Evolutionary conservation across 1,140 invertebrate genomes (phyloP), one percentile per base, ranked within the genome.

Genomic region (Brachionus manjavacas): DNA sequence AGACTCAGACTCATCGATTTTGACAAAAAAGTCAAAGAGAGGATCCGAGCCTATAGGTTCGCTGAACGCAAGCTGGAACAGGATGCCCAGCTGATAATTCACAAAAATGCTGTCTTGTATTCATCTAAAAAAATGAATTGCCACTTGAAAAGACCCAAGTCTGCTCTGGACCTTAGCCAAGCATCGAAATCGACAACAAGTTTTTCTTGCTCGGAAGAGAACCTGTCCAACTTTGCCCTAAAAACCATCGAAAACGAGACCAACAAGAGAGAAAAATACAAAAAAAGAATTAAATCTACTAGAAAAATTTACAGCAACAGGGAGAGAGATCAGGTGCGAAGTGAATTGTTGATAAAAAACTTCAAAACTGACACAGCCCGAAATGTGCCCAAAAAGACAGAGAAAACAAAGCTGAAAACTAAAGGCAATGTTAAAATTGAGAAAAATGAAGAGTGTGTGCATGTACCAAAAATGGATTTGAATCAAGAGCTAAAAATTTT

Each of bases 291-390:
- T 0, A 76, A 76, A n/a, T 81, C 52, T 8, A 46, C 64, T n/a
- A 23, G 79, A 6, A 81, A 81, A 46, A 81, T 81, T 39, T 81
- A 81, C 20, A 64, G 52, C 23, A 81, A 81, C 16, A 81, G 60
- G 64, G 79, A 81, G 64, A 16, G 79, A 35, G 79, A 81, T n/a
- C 28, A 43, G 41, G 60, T 81, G 6, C 28, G 68, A 41, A 72
- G 41, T 41, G 68, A 72, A 41, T 4, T n/a, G 16, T 4, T 20
- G 14, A 41, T 41, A 35, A 72, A 72, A 16, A 39, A 72, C 46
- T 41, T 72, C n/a, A 41, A 39, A 9, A 8, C 31, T 7, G 31
- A 41, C 1, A 0, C 41, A 70, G 28, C n/a, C 11, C 31, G 14
- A 72, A 72, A 20, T 14, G 39, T 41, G 12, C 28, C 35, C 0